A percentile compares a stretch with the other conserved stretches of the same genome.
Evolutionary conservation across 1,140 invertebrate genomes (phyloP).

Genomic region (Neotoxoptera formosana): DNA sequence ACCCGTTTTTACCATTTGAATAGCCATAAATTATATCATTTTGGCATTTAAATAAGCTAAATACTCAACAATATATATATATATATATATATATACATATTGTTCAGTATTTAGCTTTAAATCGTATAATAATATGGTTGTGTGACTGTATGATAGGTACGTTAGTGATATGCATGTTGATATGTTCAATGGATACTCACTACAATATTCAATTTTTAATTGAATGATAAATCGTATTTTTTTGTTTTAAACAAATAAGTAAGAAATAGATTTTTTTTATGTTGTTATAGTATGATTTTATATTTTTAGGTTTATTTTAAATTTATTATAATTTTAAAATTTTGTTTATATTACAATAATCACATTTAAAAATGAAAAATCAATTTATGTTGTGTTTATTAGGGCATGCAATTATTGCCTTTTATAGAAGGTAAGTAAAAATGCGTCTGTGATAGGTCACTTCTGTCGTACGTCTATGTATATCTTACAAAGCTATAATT

Average conservation of each 20-base stretch:
- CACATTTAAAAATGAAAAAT: neutral
- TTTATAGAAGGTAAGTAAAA: neutral
- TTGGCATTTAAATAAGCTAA: neutral
- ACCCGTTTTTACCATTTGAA: neutral
- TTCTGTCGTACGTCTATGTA: neutral
- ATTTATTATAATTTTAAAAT: neutral
- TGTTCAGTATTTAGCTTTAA: too few relatives aligned
- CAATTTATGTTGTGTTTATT: neutral
- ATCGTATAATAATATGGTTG: neutral
- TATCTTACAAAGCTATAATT: accelerated
- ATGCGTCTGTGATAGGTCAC: neutral
- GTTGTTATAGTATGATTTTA: neutral
- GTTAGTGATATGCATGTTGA: too few relatives aligned
- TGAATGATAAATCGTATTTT: neutral
- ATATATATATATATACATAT: neutral
- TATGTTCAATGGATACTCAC: too few relatives aligned
- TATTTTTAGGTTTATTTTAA: neutral
- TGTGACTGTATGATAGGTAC: too few relatives aligned
- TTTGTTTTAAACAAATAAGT: neutral
- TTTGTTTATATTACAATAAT: neutral
- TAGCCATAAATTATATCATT: neutral
- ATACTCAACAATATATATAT: neutral
- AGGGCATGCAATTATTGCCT: too few relatives aligned
- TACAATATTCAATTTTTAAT: neutral
- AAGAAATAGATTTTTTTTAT: too few relatives aligned